phyloP scores from a whole-genome alignment of 2,888 invertebrate species.

The Tiliacea citrago region DNA sequence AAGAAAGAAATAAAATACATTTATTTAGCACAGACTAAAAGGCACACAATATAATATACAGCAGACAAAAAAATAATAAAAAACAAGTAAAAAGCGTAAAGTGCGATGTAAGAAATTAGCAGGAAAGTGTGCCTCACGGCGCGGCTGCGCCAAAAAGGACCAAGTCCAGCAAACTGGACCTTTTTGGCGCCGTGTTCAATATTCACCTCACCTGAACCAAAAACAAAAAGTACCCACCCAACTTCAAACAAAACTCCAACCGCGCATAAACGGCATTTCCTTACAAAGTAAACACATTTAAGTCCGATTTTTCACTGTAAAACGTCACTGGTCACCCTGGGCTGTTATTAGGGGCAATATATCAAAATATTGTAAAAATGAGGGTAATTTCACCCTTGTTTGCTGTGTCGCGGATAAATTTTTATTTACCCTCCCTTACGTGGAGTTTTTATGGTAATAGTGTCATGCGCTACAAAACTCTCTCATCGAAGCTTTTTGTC shows the following conservation, averaged over 20 bases:
- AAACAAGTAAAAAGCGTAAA: too few species aligned
- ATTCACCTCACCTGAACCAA: slow-evolving; percentile 46
- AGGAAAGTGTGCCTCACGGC: too few species aligned
- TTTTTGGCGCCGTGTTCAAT: too few species aligned
- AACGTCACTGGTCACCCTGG: slow-evolving; percentile 74
- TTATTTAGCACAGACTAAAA: too few species aligned
- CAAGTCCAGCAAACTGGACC: too few species aligned
- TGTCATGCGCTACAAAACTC: slow-evolving; percentile 53
- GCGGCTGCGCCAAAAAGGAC: too few species aligned
- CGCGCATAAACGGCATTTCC: slow-evolving; percentile 78
- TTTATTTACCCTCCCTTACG: slow-evolving; percentile 67
- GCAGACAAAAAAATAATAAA: too few species aligned
- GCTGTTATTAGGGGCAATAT: slow-evolving; percentile 88
- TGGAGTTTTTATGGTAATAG: slow-evolving; percentile 61
- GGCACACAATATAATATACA: too few species aligned
- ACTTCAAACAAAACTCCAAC: slow-evolving; percentile 56
- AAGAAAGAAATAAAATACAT: too few species aligned
- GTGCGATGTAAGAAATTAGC: too few species aligned
- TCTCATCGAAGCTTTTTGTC: slow-evolving; percentile 60
- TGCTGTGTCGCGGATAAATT: slow-evolving; percentile 70
- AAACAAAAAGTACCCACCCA: slow-evolving; percentile 63
- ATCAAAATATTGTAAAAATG: slow-evolving; percentile 87
- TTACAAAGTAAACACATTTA: slow-evolving; percentile 80
- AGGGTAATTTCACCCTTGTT: slow-evolving; percentile 84
- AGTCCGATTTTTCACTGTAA: slow-evolving; percentile 85